A percentile compares a stretch with the other conserved stretches of the same genome.
phyloP scores from a whole-genome alignment of 1,140 invertebrate genomes.

The Rhagoletis zephyria region DNA sequence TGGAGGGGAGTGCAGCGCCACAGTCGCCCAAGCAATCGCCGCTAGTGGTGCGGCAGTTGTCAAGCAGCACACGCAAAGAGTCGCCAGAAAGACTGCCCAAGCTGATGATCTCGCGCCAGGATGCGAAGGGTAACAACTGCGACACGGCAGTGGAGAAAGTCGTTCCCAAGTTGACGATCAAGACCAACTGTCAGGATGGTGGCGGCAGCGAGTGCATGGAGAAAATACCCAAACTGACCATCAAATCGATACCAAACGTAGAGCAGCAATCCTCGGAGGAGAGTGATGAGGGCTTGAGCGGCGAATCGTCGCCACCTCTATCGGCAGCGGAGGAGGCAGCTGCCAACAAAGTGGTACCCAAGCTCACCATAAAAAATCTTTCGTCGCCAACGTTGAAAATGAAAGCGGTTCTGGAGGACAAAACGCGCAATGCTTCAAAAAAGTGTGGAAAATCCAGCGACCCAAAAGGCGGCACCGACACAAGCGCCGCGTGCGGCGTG shows the following conservation, averaged over 20 bases:
- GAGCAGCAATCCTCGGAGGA: slow-evolving; percentile 50
- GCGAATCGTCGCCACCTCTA: slow-evolving; percentile 53
- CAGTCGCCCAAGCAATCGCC: slow-evolving; percentile 51
- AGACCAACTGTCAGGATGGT: slow-evolving; percentile 47
- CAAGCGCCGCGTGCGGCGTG: slow-evolving; percentile 1
- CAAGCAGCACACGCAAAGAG: slow-evolving; percentile 21
- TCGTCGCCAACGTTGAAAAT: slow-evolving; percentile 69
- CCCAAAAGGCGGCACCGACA: slow-evolving; percentile 9
- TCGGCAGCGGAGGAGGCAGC: slow-evolving; percentile 54
- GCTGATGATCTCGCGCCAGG: slow-evolving; percentile 66
- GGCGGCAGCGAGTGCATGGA: slow-evolving; percentile 26
- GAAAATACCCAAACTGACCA: slow-evolving; percentile 57
- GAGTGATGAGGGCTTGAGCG: slow-evolving; percentile 42
- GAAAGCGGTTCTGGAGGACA: slow-evolving; percentile 65
- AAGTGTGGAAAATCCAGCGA: slow-evolving; percentile 40
- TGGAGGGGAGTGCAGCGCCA: neutral
- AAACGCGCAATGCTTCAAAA: slow-evolving; percentile 30
- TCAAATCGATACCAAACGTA: slow-evolving; percentile 31
- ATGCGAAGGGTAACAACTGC: slow-evolving; percentile 38
- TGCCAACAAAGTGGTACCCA: slow-evolving; percentile 59
- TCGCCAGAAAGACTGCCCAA: slow-evolving; percentile 61
- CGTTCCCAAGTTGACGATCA: slow-evolving; percentile 58
- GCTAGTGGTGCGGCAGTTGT: slow-evolving; percentile 45
- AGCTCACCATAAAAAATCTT: slow-evolving; percentile 70
- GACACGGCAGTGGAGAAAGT: neutral